These are phyloP conservation scores for Luidia sarsii DNA, from an alignment of 53 echinoderm and acorn worm genomes.

Conservation along the genomic window DNA sequence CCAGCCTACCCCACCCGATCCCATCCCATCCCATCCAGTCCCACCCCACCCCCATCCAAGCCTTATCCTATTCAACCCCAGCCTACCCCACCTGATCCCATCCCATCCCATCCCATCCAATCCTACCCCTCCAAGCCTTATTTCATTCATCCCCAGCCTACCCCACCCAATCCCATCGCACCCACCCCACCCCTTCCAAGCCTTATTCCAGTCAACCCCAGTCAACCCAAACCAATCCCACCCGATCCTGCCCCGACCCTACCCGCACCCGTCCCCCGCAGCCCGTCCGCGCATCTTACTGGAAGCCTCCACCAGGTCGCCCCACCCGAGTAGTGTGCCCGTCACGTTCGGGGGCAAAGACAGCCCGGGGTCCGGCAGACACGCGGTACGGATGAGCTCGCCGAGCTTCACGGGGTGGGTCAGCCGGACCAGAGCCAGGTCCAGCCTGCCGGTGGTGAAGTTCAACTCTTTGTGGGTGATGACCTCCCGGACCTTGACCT, in stretches of 20 bases:
- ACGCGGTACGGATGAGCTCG: slow-evolving; percentile 12
- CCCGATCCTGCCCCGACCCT: too few species aligned
- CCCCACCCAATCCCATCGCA: not conserved
- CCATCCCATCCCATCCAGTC: too few species aligned
- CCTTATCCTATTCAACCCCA: too few species aligned
- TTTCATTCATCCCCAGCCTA: not conserved
- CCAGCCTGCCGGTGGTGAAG: not conserved
- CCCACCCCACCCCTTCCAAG: too few species aligned
- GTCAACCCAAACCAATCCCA: too few species aligned
- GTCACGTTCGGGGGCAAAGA: not conserved
- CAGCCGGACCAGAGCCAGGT: slow-evolving; percentile 41
- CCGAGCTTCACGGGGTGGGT: slow-evolving; percentile 9
- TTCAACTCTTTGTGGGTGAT: not conserved
- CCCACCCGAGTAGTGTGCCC: slow-evolving; percentile 34
- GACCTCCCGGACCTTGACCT: not conserved
- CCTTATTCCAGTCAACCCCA: too few species aligned
- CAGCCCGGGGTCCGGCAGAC: slow-evolving; percentile 1
- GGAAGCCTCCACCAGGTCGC: not conserved
- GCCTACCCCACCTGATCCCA: not conserved
- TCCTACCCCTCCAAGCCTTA: too few species aligned
- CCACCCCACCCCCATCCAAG: too few species aligned
- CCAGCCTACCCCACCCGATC: too few species aligned
- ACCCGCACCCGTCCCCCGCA: too few species aligned
- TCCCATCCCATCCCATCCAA: too few species aligned
- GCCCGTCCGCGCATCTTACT: too few species aligned